Evolutionary conservation across 2,888 invertebrate genomes (phyloP), one percentile per base, ranked within the genome.

Genomic region (Chrysomela aeneicollis): DNA sequence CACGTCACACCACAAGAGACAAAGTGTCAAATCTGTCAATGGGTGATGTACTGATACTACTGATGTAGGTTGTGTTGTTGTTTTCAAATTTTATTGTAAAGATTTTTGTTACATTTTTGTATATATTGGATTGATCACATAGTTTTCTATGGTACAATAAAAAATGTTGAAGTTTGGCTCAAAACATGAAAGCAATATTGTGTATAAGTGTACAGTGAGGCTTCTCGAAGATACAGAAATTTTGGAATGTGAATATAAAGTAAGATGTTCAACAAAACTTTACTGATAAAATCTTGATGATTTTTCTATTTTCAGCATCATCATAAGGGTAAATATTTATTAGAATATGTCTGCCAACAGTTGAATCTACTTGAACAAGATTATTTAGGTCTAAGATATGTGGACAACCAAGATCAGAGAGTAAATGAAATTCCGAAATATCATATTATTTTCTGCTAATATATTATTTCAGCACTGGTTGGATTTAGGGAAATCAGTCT

Each of bases 371-470:
- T 92, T 69, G 97, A 97, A 85, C 94, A 93, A 78, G 97, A 97
- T 84, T 97, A 96, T 83, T 95, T 97, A 83, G 97, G 97, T 10
- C 87, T 97, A 70, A 89, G 96, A 69, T 97, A 93, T 88, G 95
- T 95, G 72, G 97, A 97, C 83, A 86, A 89, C 64, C 89, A 90
- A 75, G 93, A 93, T 73, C 95, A 96, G 84, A 88, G 96, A 86
- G 96, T 96, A 85, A 73, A 65, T 68, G 62, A 53, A 42, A 15
- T 32, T 50, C 30, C 47, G 53, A 26, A 46, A 18, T 57, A 58
- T 26, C 30, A 10, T 21, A 47, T 30, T 22, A 22, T 15, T 55
- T 51, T 51, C n/a, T 62, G 19, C 59, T 6, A 30, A 50, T 37
- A 18, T 12, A 35, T 55, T 59, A 26, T 90, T 89, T 77, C 86